These are phyloP conservation scores for Parasteatoda tepidariorum DNA, from an alignment of 1,140 invertebrate species.

Conservation along the genomic window DNA sequence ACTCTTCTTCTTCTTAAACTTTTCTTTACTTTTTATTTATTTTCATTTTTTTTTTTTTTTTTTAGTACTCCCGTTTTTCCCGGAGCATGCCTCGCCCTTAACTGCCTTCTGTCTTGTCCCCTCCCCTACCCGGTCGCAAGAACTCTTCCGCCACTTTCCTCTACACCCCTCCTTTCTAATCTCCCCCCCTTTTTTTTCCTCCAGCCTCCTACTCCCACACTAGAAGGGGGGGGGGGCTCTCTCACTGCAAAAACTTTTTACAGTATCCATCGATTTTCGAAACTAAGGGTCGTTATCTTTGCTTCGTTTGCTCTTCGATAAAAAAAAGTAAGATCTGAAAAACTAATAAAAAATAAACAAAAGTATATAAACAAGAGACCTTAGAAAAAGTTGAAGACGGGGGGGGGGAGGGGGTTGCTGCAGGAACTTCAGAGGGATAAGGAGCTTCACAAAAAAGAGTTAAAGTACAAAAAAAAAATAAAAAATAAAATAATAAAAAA, in stretches of 20 bases:
- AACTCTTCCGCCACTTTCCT: neutral
- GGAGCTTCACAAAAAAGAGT: too few relatives aligned
- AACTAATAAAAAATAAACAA: constrained; percentile 18
- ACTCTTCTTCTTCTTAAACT: constrained; percentile 51
- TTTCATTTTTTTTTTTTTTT: constrained; percentile 14
- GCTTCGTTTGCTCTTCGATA: constrained; percentile 48
- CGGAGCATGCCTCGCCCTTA: neutral
- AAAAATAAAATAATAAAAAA: too few relatives aligned
- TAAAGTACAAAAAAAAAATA: constrained; percentile 17
- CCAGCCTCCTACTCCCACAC: neutral
- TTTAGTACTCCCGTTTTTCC: neutral
- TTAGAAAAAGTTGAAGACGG: constrained; percentile 26
- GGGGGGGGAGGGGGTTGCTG: neutral
- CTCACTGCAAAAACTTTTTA: constrained; percentile 58
- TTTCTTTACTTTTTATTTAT: neutral
- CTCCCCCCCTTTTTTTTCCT: constrained; percentile 16
- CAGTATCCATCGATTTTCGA: constrained; percentile 59
- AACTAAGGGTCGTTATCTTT: constrained; percentile 57
- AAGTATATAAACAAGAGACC: constrained; percentile 44
- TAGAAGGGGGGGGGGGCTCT: neutral
- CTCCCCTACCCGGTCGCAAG: neutral
- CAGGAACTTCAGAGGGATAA: too few relatives aligned
- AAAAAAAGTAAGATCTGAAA: constrained; percentile 27
- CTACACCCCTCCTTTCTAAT: neutral
- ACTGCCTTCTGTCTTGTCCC: neutral